Conservation (phyloP, 2,888 invertebrate species). For the Adineta ricciae region DNA sequence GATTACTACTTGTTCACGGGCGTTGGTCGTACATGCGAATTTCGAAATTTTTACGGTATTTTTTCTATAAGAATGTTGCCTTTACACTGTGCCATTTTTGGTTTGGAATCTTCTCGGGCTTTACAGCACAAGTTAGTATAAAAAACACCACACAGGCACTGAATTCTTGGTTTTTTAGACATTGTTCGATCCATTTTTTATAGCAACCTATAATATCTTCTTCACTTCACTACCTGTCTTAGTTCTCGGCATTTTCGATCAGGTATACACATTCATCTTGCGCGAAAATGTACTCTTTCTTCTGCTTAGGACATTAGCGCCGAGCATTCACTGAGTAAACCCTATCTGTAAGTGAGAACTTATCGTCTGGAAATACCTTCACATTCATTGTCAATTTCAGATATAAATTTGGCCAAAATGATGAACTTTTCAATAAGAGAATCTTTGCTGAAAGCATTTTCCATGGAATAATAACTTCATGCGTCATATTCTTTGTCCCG, state of each 20-base stretch:
- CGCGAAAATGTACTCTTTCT: too few species aligned
- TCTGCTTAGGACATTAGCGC: too few species aligned
- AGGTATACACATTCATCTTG: too few species aligned
- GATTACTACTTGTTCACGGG: slow-evolving; percentile 73
- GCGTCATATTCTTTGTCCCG: slow-evolving; percentile 87
- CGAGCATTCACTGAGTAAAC: too few species aligned
- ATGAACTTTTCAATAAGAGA: slow-evolving; percentile 84
- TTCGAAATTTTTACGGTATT: slow-evolving; percentile 89
- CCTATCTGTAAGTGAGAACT: too few species aligned
- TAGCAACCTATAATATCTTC: slow-evolving; percentile 95
- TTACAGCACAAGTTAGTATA: slow-evolving; percentile 79
- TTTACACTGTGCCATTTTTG: slow-evolving; percentile 98
- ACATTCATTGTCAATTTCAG: neutral
- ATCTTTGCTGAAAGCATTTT: slow-evolving; percentile 73
- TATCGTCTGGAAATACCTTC: too few species aligned
- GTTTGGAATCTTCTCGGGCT: slow-evolving; percentile 99
- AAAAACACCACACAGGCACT: too few species aligned
- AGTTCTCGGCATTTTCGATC: too few species aligned
- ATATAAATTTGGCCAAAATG: slow-evolving; percentile 74
- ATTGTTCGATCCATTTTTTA: slow-evolving; percentile 35
- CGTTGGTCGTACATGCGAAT: slow-evolving; percentile 79
- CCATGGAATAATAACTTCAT: slow-evolving; percentile 88
- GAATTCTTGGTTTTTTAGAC: too few species aligned
- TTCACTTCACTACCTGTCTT: slow-evolving; percentile 70
- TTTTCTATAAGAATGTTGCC: slow-evolving; percentile 99